phyloP scores from a whole-genome alignment of 2,888 invertebrate species.

The Megalurothrips usitatus region DNA sequence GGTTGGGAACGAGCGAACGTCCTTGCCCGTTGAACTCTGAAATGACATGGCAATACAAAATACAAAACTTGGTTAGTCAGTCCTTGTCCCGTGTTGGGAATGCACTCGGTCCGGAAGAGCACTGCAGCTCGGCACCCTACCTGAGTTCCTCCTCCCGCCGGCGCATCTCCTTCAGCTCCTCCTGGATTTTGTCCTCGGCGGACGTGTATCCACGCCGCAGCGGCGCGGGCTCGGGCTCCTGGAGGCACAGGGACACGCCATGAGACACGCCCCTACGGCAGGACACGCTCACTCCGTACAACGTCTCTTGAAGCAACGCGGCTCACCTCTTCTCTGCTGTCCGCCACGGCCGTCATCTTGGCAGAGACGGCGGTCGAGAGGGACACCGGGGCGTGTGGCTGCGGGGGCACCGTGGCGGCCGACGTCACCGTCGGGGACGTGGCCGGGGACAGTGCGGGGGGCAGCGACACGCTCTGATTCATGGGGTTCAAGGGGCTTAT shows the following conservation, averaged over 20 bases:
- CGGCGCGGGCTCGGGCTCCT: constrained; percentile 43
- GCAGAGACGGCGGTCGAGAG: neutral
- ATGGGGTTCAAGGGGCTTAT: too few species aligned
- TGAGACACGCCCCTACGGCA: too few species aligned
- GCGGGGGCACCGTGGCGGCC: neutral
- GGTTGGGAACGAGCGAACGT: constrained; percentile 59
- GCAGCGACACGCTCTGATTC: neutral
- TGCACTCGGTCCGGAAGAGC: neutral
- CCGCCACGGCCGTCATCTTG: constrained; percentile 2
- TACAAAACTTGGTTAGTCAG: neutral
- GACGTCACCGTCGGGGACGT: neutral
- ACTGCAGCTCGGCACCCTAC: constrained; percentile 40
- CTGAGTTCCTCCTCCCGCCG: constrained; percentile 75
- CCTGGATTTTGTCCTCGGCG: constrained; percentile 83
- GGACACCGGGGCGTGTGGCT: neutral
- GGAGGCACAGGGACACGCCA: neutral
- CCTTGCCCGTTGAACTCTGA: constrained; percentile 55
- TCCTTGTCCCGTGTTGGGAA: too few species aligned
- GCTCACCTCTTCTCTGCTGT: constrained; percentile 2
- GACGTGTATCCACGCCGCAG: constrained; percentile 74
- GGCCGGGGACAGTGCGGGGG: neutral
- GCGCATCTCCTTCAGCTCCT: constrained; percentile 79
- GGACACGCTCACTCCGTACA: too few species aligned
- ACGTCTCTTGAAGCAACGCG: too few species aligned
- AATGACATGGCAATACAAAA: neutral